Conservation (phyloP, 2,113 vertebrate species). For the Hippotragus niger region DNA sequence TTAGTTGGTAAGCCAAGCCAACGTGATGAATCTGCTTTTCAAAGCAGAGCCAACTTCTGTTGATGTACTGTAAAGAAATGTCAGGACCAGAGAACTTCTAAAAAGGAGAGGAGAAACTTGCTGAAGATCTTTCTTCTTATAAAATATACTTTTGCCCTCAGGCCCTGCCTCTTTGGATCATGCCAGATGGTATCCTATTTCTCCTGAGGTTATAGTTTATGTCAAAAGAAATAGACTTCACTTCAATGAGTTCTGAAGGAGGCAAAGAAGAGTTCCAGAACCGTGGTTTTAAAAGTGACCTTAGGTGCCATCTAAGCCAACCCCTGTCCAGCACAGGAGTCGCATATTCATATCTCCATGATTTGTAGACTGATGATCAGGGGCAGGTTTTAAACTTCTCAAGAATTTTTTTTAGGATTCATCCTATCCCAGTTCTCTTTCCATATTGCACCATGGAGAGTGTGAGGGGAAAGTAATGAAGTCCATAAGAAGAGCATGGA, state of each 20-base stretch:
- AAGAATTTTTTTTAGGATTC: not conserved
- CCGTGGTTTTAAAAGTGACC: not conserved
- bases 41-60: not conserved
- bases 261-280: not conserved
- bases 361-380: not conserved
- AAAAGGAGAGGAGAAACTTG: constrained; percentile 1
- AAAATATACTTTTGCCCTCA: constrained; percentile 41
- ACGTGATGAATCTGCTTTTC: not conserved
- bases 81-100: constrained; percentile 13
- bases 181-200: constrained; percentile 42
- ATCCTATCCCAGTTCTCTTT: not conserved
- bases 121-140: not conserved
- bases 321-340: too few species aligned
- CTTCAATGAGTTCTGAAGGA: constrained; percentile 21
- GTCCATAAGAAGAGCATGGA: not conserved
- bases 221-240: constrained; percentile 55
- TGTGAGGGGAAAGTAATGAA: not conserved
- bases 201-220: constrained; percentile 54
- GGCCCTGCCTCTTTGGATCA: constrained; percentile 49
- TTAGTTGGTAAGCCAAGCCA: constrained; percentile 28
- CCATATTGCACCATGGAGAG: not conserved
- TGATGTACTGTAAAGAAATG: not conserved
- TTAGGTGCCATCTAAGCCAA: not conserved
- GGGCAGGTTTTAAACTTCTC: not conserved
- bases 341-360: not conserved